Percentiles rank a stretch among this genome's conserved stretches.
These are phyloP conservation scores for Forbesichthys papilliferus DNA, from an alignment of 2,113 vertebrate species.

Conservation along the genomic window DNA sequence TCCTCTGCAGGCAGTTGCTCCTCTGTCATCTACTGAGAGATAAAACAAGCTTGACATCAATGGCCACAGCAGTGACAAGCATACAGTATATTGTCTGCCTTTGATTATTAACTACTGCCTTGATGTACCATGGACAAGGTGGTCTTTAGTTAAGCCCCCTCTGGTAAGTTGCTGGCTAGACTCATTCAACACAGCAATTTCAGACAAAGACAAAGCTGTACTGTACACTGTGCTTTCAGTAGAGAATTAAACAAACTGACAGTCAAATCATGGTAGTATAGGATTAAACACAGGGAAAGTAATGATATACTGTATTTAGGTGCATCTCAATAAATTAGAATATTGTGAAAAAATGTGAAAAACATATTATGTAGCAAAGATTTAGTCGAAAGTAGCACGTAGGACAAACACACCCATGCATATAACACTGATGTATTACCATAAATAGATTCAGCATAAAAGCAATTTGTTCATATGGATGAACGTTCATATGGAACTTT, in stretches of 20 bases:
- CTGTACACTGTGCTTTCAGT: background rate
- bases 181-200: slow-evolving; percentile 21
- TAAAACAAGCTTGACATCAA: slow-evolving; percentile 3
- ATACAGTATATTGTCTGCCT: slow-evolving; percentile 16
- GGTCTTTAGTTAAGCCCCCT: slow-evolving; percentile 11
- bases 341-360: too few relatives aligned
- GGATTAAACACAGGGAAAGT: too few relatives aligned
- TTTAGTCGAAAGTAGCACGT: too few relatives aligned
- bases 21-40: slow-evolving; percentile 8
- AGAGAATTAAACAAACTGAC: slow-evolving; percentile 25
- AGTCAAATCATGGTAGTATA: background rate
- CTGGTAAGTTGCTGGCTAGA: slow-evolving; percentile 23
- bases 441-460: too few relatives aligned
- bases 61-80: slow-evolving; percentile 7
- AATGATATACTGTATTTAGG: too few relatives aligned
- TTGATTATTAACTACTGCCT: slow-evolving; percentile 29
- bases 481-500: too few relatives aligned
- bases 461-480: too few relatives aligned
- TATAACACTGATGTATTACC: too few relatives aligned
- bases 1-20: background rate
- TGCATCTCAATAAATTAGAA: too few relatives aligned
- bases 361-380: too few relatives aligned
- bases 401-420: too few relatives aligned
- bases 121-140: slow-evolving; percentile 5
- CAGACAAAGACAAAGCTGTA: background rate